Conservation (phyloP, 1,140 invertebrate genomes). For the Trachymyrmex cornetzi region DNA sequence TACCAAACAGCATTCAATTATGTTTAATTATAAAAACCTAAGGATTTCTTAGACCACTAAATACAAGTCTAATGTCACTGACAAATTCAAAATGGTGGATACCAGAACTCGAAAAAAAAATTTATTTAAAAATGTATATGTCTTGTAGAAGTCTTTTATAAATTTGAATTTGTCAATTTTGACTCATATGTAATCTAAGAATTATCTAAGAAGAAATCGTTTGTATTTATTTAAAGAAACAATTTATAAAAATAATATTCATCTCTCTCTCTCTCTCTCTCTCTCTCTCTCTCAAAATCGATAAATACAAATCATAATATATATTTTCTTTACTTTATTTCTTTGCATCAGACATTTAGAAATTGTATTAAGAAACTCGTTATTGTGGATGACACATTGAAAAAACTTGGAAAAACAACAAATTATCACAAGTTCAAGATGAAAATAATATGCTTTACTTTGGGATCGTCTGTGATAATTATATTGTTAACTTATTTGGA, state of each 20-base stretch:
- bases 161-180: too few relatives aligned
- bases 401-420: neutral
- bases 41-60: too few relatives aligned
- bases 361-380: slow-evolving; percentile 11
- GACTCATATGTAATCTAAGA: too few relatives aligned
- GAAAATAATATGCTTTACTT: neutral
- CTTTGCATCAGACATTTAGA: slow-evolving; percentile 5
- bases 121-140: too few relatives aligned
- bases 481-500: neutral
- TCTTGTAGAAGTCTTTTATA: too few relatives aligned
- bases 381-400: slow-evolving; percentile 25
- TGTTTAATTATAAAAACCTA: too few relatives aligned
- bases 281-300: too few relatives aligned
- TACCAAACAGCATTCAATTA: too few relatives aligned
- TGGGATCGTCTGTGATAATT: neutral
- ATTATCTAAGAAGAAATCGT: too few relatives aligned
- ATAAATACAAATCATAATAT: neutral
- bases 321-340: neutral
- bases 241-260: slow-evolving; percentile 10
- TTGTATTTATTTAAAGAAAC: neutral
- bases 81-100: too few relatives aligned
- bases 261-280: neutral
- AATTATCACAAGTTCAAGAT: slow-evolving; percentile 2
- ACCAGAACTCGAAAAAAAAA: too few relatives aligned
- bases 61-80: too few relatives aligned